phyloP scores from a whole-genome alignment of 2,113 vertebrate species.

The Dryoscopus gambensis region DNA sequence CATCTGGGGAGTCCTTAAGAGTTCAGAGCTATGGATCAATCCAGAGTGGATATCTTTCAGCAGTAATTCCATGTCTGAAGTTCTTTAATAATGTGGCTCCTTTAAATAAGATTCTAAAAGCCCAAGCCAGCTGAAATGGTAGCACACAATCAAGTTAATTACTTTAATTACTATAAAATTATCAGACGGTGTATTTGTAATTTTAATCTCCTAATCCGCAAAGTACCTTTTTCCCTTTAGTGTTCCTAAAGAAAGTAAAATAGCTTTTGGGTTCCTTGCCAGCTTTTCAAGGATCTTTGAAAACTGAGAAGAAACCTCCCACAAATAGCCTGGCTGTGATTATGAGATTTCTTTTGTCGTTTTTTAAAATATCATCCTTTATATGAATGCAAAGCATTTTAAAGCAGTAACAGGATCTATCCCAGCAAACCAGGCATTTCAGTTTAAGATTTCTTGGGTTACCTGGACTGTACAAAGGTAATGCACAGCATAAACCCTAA shows the following conservation, averaged over 20 bases:
- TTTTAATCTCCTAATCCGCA: conserved; percentile 42
- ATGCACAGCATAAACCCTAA: neutral
- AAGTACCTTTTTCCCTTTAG: conserved; percentile 27
- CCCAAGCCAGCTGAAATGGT: neutral
- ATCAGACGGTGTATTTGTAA: conserved; percentile 16
- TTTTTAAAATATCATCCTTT: neutral
- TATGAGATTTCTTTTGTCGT: neutral
- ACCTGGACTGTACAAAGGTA: neutral
- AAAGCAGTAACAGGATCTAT: neutral
- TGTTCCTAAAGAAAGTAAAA: conserved; percentile 8
- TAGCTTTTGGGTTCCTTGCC: conserved; percentile 7
- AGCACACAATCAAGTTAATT: neutral
- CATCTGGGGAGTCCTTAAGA: neutral
- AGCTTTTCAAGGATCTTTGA: conserved; percentile 32
- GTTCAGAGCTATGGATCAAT: neutral
- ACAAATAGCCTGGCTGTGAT: neutral
- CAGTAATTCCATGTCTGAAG: conserved; percentile 13
- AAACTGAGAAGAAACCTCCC: conserved; percentile 21
- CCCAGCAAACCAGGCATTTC: neutral
- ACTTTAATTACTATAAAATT: conserved; percentile 53
- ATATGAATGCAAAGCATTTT: neutral
- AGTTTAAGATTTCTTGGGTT: neutral
- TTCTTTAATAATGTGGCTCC: neutral
- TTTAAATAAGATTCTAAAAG: neutral
- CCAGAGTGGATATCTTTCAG: neutral